These are phyloP conservation scores for Bombus sibiricus DNA, from an alignment of 1,140 invertebrate genomes.

Conservation along the genomic window DNA sequence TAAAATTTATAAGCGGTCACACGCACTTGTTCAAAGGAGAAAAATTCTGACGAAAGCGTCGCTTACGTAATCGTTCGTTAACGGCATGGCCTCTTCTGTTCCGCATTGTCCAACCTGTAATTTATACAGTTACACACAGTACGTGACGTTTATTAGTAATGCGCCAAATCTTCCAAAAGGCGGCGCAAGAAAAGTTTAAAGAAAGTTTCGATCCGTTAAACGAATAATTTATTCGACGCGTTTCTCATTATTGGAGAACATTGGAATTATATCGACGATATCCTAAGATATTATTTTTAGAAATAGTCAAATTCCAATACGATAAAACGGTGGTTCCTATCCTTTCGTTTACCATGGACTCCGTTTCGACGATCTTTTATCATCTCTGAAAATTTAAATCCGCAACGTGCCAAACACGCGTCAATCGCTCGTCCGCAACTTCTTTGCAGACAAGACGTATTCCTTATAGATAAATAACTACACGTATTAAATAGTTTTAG, in stretches of 20 bases:
- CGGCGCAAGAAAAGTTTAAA: constrained; percentile 22
- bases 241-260: background rate
- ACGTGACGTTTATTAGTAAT: constrained; percentile 47
- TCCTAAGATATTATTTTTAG: background rate
- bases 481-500: no score
- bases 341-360: no score
- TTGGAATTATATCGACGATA: background rate
- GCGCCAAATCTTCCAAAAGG: constrained; percentile 23
- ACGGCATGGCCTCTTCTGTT: constrained; percentile 11
- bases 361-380: no score
- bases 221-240: constrained; percentile 11
- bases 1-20: background rate
- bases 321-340: no score
- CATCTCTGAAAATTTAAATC: no score
- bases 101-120: constrained; percentile 42
- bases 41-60: constrained; percentile 31
- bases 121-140: constrained; percentile 42
- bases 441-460: no score
- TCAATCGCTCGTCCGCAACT: no score
- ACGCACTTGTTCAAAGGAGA: background rate
- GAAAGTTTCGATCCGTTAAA: constrained; percentile 34
- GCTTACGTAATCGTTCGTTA: constrained; percentile 31
- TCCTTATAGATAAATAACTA: no score
- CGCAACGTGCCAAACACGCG: no score
- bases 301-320: no score